Base-by-base conservation (phyloP, 2,797 vertebrate species). In the Gallirallus australis region DNA sequence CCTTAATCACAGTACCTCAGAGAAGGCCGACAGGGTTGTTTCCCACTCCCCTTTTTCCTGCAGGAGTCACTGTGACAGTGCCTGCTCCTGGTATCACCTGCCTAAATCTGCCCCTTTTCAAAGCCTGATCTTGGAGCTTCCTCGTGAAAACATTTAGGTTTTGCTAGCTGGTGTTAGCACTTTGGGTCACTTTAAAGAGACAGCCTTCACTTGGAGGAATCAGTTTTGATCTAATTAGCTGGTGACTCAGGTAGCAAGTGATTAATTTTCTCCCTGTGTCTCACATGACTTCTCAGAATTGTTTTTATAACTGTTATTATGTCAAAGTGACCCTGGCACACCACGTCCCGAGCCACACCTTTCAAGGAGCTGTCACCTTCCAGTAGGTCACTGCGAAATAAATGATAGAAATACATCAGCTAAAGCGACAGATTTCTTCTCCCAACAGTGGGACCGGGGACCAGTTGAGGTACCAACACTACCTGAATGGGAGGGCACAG, bases 201-300 rank as follows among this genome's bases (percentile, higher is more conserved):
- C 31, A 76, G 52, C 10, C 28, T 84, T 73, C 23, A 7, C 39
- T 60, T 24, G 42, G 33, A 68, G 56, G 66, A 94, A 33, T 18
- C 69, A 65, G 6, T 45, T 82, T 66, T 63, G 28, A 31, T 78
- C 80, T 86, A 70, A 97, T 82, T 76, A 91, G 25, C 20, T 57
- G 79, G 64, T 93, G 81, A 93, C 60, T 94, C 87, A 94, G 0
- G 2, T 33, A 86, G 12, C 47, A 45, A 86, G 71, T 73, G 77
- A 96, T 93, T 94, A 90, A 82, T 37, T 90, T 66, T 82, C 1
- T 6, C 73, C 73, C 25, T 64, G 27, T 0, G 0, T 57, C 91
- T 68, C 95, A 88, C 47, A 19, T 90, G 93, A 90, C 86, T 94
- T 90, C 73, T 86, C 40, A 47, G 73, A 66, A 47, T 8, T 57